A percentile compares a stretch with the other conserved stretches of the same genome.
phyloP scores from a whole-genome alignment of 2,113 vertebrate species.

The Sminthopsis crassicaudata region DNA sequence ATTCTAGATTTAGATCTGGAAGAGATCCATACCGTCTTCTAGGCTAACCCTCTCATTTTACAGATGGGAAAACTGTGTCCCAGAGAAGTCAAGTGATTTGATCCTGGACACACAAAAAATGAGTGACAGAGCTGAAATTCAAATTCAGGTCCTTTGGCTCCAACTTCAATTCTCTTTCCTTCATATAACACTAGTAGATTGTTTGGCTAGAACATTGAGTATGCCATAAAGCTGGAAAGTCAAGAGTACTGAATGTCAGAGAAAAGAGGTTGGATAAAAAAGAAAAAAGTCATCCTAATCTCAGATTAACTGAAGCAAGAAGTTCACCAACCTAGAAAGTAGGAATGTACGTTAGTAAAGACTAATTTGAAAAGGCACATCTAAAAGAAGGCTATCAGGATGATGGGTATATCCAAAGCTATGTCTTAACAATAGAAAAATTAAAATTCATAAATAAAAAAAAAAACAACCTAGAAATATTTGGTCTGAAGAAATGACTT shows the following conservation, averaged over 20 bases:
- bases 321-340: background rate
- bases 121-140: background rate
- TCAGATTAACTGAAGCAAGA: background rate
- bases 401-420: background rate
- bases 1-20: background rate
- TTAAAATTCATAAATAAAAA: too few species aligned
- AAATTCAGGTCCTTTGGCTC: background rate
- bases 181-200: background rate
- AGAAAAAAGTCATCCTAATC: background rate
- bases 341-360: background rate
- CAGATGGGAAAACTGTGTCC: too few species aligned
- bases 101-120: background rate
- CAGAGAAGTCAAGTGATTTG: background rate
- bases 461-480: background rate
- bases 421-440: background rate
- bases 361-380: background rate
- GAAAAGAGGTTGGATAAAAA: background rate
- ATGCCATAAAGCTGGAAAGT: background rate
- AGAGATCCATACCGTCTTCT: background rate
- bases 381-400: background rate
- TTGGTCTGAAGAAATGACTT: background rate
- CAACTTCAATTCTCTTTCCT: background rate
- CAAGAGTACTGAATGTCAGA: background rate
- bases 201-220: background rate
- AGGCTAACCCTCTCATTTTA: too few species aligned